Conservation (phyloP, 2,113 vertebrate species). For the Ictalurus furcatus region DNA sequence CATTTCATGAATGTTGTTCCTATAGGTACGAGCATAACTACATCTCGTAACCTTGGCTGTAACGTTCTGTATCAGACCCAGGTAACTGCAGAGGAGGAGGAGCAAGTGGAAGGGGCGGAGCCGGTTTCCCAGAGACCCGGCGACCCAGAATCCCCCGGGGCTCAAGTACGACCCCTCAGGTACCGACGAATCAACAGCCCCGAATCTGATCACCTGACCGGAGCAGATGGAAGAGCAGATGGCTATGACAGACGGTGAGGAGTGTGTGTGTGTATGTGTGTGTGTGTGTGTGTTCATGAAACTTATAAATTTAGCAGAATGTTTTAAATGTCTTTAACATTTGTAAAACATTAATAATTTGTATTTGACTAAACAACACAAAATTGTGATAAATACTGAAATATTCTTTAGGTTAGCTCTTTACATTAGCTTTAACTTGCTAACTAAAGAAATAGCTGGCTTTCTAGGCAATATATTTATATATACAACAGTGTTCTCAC, state of each 20-base stretch:
- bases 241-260: conserved; percentile 85
- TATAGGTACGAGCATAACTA: too few relatives aligned
- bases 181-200: conserved; percentile 93
- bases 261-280: background rate
- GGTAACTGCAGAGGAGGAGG: conserved; percentile 84
- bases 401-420: background rate
- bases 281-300: background rate
- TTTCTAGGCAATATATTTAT: too few relatives aligned
- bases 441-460: too few relatives aligned
- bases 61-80: conserved; percentile 57
- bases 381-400: background rate
- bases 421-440: background rate
- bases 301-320: background rate
- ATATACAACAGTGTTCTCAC: too few relatives aligned
- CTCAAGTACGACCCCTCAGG: conserved; percentile 82
- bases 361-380: background rate
- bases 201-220: conserved; percentile 89
- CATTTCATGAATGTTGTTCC: too few relatives aligned
- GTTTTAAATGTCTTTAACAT: background rate
- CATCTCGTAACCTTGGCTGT: background rate
- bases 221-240: conserved; percentile 84
- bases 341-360: background rate
- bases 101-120: conserved; percentile 78
- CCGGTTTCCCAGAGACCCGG: conserved; percentile 82
- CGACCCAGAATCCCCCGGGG: conserved; percentile 82